phyloP scores from a whole-genome alignment of 2,888 invertebrate species.

The Melinopterus prodromus region DNA sequence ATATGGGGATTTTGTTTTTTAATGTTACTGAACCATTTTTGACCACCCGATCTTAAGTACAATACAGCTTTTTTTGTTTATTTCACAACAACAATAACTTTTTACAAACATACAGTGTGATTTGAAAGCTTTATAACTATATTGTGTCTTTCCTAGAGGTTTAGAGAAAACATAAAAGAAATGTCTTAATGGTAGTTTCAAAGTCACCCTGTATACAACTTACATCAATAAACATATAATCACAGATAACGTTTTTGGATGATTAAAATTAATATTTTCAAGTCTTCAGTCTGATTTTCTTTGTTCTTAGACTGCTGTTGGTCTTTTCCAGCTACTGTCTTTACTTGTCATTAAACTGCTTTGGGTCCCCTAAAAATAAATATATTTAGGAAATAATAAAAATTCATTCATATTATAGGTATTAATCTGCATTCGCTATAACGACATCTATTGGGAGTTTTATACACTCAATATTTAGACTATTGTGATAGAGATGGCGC shows the following conservation, averaged over 20 bases:
- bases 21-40: too few species aligned
- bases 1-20: too few species aligned
- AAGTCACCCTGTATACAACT: neutral
- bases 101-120: neutral
- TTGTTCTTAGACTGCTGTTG: slow-evolving; percentile 50
- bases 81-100: neutral
- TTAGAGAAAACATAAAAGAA: too few species aligned
- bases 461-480: too few species aligned
- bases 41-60: too few species aligned
- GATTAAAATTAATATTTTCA: neutral
- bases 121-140: neutral
- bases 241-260: neutral
- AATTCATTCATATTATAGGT: neutral
- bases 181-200: neutral
- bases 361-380: slow-evolving; percentile 53
- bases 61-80: too few species aligned
- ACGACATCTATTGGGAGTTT: too few species aligned
- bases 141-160: neutral
- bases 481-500: too few species aligned
- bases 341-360: slow-evolving; percentile 54
- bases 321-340: slow-evolving; percentile 46
- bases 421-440: too few species aligned
- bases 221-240: slow-evolving; percentile 14
- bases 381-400: neutral
- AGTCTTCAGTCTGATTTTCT: neutral